Base-by-base conservation (phyloP, 2,797 vertebrate species). In the Zenarchopterus dispar region DNA sequence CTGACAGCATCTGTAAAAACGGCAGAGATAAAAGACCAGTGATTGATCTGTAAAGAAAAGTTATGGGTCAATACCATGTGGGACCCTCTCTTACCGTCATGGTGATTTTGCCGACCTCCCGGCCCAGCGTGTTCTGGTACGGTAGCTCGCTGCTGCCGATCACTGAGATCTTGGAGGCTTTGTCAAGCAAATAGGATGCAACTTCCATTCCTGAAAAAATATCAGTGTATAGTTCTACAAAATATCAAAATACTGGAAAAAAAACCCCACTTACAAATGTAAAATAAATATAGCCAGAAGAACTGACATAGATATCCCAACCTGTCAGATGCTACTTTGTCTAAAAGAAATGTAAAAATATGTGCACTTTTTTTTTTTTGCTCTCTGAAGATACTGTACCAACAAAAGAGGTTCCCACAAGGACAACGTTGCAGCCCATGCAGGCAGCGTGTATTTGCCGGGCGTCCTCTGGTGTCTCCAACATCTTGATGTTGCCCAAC, bases 401-500 rank as follows among this genome's bases (percentile, higher is more conserved):
- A 56, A 92, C 82, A 65, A 93, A 93, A 36, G 91, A 93, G 11
- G 93, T 93, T 81, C 95, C 95, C 57, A 96, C 41, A 1, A 96
- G 64, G 88, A 94, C 93, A 3, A 94, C 81, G 0, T 86, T 84
- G 72, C 44, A 87, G 59, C 91, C 91, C 3, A 81, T 41, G 41
- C 93, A 91, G 74, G 87, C 68, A 6, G 90, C 36, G 52, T 94
- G 86, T 81, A 96, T 92, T 70, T 87, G 87, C 2, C 76, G 85
- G 0, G 94, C 93, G 4, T 95, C 94, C 26, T 94, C 94, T 0
- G 93, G 94, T 0, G 89, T 94, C 68, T 94, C 91, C 76, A 96
- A 49, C 51, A 75, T 52, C 58, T 75, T 89, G 19, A 95, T 75
- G 0, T 95, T 94, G 61, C 89, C 74, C 78, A 96, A 73, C 36